phyloP scores from a whole-genome alignment of 2,888 invertebrate species.

The Cantharis flavilabris region DNA sequence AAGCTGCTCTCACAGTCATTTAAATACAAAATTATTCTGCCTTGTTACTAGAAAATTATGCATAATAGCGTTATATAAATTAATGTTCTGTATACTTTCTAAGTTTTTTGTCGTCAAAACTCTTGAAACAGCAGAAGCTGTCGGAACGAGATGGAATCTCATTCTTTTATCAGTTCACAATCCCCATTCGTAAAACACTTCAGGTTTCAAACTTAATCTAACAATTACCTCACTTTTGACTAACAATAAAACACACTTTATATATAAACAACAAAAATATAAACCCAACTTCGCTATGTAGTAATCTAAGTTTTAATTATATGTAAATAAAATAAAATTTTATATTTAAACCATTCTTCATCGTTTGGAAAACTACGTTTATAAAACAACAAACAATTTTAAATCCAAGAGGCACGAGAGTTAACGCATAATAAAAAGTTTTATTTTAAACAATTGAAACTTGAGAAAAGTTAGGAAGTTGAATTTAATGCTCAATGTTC shows the following conservation, averaged over 20 bases:
- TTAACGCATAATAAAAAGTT: neutral
- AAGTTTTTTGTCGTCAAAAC: neutral
- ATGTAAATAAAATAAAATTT: neutral
- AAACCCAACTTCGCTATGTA: neutral
- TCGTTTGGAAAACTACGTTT: neutral
- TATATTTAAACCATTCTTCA: neutral
- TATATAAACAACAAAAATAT: neutral
- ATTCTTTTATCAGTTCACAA: neutral
- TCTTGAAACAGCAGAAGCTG: neutral
- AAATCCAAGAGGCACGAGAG: neutral
- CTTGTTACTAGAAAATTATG: neutral
- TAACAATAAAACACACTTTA: neutral
- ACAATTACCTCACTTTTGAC: neutral
- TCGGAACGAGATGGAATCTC: neutral
- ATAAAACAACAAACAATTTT: neutral
- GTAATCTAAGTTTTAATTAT: neutral
- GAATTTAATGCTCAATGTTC: neutral
- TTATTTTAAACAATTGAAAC: neutral
- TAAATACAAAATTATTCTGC: constrained; percentile 1
- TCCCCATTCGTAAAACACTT: neutral
- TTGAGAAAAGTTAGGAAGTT: neutral
- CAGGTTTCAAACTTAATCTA: neutral
- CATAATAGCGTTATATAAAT: constrained; percentile 2
- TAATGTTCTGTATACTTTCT: constrained; percentile 1
- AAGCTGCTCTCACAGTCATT: constrained; percentile 6